Evolutionary conservation across 1,140 invertebrate species (phyloP), one percentile per base, ranked within the genome.

Genomic region (Cyclina sinensis): DNA sequence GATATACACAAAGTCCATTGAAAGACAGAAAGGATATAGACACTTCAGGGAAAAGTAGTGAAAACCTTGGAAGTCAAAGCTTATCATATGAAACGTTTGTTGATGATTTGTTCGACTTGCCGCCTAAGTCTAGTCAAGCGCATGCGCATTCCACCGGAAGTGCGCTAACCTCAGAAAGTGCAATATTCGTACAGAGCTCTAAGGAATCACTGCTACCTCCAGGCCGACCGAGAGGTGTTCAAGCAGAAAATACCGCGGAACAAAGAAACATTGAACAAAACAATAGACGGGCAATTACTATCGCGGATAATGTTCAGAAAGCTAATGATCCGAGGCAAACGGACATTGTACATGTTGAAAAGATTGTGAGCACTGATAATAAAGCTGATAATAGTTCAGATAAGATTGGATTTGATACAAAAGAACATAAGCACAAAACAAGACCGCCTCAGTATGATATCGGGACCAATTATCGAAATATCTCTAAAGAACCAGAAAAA

Each of bases 31-130:
- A 35, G 9, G 1, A n/a, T 2, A 39, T 37, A 18, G 32, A 70
- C 3, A 37, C 32, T 39, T 18, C 21, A 37, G 30, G 14, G 5
- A n/a, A 62, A 62, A 27, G 57, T 62, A n/a, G n/a, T 62, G 57
- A 24, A 7, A 37, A 27, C 37, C 11, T 30, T 5, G 14, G 14
- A 35, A 74, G 16, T 24, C 21, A 48, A 2, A 74, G 37, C 11
- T 37, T 83, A 43, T 83, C 59, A 68, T 87, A 87, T 70, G 85
- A 87, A 37, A 62, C 85, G 2, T 87, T 87, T 68, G 74, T 87
- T 65, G 85, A 87, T 46, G 57, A 68, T 48, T 80, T 87, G 27
- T 43, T 62, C 9, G 76, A 70, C 21, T 46, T 48, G n/a, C 65
- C 81, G 5, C 35, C 1, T 32, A 30, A 70, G 12, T 87, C 74